Conservation (phyloP, 2,113 vertebrate species). For the Physeter macrocephalus region DNA sequence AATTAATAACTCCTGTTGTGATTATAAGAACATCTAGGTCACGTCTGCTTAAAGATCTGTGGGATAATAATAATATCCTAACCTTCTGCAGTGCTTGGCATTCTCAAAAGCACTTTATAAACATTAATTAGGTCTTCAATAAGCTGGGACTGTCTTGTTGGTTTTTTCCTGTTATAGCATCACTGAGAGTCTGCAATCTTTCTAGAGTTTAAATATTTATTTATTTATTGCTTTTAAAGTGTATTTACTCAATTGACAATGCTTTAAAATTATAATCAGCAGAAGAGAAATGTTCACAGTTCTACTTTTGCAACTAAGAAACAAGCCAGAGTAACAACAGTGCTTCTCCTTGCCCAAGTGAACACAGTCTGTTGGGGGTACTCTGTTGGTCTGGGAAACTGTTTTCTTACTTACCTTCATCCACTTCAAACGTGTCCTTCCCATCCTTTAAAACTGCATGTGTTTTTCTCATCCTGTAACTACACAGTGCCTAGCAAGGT, state of each 20-base stretch:
- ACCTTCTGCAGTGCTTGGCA: background rate
- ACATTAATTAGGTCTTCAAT: conserved; percentile 32
- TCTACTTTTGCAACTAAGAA: conserved; percentile 4
- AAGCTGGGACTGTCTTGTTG: conserved; percentile 16
- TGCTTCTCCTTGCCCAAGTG: background rate
- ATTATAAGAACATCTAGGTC: conserved; percentile 33
- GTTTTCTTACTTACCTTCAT: background rate
- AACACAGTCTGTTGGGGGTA: background rate
- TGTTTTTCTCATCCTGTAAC: background rate
- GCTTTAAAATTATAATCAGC: conserved; percentile 19
- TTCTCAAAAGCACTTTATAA: conserved; percentile 22
- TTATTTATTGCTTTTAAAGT: conserved; percentile 20
- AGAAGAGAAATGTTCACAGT: background rate
- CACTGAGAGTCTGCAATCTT: background rate
- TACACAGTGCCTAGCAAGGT: background rate
- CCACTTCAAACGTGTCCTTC: background rate
- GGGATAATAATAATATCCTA: conserved; percentile 37
- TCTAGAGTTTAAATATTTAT: conserved; percentile 42
- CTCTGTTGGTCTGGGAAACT: background rate
- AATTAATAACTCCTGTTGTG: conserved; percentile 32
- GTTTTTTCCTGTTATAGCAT: background rate
- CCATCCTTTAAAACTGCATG: background rate
- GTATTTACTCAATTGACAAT: background rate
- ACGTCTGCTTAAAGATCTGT: conserved; percentile 39
- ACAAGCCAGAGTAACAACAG: background rate